Percentiles rank a stretch among this genome's conserved stretches.
Evolutionary conservation across 2,113 vertebrate genomes (phyloP).

Genomic region (Zootoca vivipara): DNA sequence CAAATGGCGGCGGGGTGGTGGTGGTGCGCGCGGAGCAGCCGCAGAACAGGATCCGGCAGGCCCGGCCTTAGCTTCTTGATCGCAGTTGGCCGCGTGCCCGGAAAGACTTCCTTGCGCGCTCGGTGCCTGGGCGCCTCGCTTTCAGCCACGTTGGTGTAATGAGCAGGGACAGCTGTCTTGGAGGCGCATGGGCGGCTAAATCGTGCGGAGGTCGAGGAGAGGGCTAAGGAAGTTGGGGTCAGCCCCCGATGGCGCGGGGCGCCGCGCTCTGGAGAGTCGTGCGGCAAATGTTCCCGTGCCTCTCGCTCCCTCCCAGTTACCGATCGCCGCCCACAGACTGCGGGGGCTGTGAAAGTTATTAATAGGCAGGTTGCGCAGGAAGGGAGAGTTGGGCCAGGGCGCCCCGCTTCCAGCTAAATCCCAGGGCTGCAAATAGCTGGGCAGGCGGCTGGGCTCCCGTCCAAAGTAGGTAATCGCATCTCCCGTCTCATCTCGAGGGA

Average conservation of each 20-base stretch:
- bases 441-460: neutral
- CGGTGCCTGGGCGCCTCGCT: no score
- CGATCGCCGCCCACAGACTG: neutral
- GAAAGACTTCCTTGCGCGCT: neutral
- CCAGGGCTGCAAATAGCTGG: neutral
- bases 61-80: neutral
- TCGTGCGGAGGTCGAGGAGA: neutral
- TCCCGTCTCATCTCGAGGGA: slow-evolving; percentile 25
- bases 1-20: neutral
- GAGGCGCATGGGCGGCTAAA: neutral
- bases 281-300: neutral
- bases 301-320: no score
- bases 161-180: slow-evolving; percentile 6
- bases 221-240: neutral
- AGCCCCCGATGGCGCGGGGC: neutral
- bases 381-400: neutral
- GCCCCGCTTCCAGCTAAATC: neutral
- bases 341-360: neutral
- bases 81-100: neutral
- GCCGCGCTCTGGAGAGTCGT: neutral
- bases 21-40: neutral
- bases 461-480: neutral
- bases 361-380: slow-evolving; percentile 13
- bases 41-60: neutral
- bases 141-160: neutral